A percentile compares a stretch with the other conserved stretches of the same genome.
These are phyloP conservation scores for Bradypus variegatus DNA, from an alignment of 2,797 vertebrate genomes.

Conservation along the genomic window DNA sequence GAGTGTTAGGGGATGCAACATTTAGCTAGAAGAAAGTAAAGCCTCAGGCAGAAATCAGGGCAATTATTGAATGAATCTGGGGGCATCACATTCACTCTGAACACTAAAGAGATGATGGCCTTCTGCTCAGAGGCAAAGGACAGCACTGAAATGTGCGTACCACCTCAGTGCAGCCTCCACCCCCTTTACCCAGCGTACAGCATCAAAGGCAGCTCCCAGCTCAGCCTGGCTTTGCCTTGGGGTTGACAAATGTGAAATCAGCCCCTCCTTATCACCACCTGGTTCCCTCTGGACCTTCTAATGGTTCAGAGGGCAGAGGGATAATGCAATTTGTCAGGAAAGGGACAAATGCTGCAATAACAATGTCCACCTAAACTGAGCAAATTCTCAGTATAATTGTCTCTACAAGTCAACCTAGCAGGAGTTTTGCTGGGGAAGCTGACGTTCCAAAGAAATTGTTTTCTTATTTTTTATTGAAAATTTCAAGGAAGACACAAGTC, in stretches of 20 bases:
- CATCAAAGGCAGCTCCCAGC: conserved; percentile 56
- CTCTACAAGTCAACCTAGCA: conserved; percentile 62
- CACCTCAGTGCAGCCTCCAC: background rate
- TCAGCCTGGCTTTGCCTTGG: conserved; percentile 44
- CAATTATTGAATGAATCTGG: conserved; percentile 59
- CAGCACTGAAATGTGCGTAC: conserved; percentile 5
- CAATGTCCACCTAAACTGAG: conserved; percentile 53
- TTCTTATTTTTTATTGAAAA: conserved; percentile 74
- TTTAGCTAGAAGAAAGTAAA: conserved; percentile 57
- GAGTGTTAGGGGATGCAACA: background rate
- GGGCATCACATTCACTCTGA: conserved; percentile 50
- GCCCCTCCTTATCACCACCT: conserved; percentile 48
- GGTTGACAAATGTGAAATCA: conserved; percentile 60
- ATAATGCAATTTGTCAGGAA: conserved; percentile 75
- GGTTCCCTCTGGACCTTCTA: conserved; percentile 66
- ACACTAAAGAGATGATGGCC: conserved; percentile 45
- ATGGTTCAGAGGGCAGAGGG: conserved; percentile 58
- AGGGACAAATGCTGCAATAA: conserved; percentile 76
- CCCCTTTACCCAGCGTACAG: background rate
- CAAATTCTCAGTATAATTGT: conserved; percentile 59
- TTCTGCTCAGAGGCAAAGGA: conserved; percentile 55
- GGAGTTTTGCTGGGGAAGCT: conserved; percentile 53
- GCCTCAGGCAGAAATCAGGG: conserved; percentile 49
- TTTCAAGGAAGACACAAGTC: conserved; percentile 72
- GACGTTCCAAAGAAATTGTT: conserved; percentile 65